A percentile compares a stretch with the other conserved stretches of the same genome.
These are phyloP conservation scores for Eremobia ochroleuca DNA, from an alignment of 2,888 invertebrate species.

Conservation along the genomic window DNA sequence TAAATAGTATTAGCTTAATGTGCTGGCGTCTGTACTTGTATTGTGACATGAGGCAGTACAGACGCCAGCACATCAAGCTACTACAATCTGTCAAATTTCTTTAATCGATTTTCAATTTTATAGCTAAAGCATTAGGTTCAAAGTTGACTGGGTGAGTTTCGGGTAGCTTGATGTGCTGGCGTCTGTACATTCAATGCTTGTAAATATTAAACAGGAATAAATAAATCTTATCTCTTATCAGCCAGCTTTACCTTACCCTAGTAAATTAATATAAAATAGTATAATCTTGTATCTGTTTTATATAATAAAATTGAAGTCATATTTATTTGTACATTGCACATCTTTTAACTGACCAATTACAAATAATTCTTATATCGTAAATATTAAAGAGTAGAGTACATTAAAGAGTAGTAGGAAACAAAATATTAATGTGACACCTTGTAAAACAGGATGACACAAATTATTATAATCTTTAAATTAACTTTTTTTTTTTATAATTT, in stretches of 20 bases:
- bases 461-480: background rate
- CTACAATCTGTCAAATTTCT: too few species aligned
- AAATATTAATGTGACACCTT: background rate
- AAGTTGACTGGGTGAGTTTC: too few species aligned
- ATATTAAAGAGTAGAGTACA: background rate
- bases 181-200: too few species aligned
- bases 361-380: background rate
- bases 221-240: conserved; percentile 1
- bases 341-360: conserved; percentile 6
- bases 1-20: too few species aligned
- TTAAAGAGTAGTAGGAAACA: background rate
- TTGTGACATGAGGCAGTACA: too few species aligned
- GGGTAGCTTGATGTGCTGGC: too few species aligned
- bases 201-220: conserved; percentile 10
- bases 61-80: too few species aligned
- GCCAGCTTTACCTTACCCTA: background rate
- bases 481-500: background rate
- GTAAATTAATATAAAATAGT: conserved; percentile 8
- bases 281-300: background rate
- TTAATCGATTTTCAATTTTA: too few species aligned
- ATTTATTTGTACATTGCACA: conserved; percentile 47
- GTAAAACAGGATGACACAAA: background rate
- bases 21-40: too few species aligned
- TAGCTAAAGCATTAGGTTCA: too few species aligned
- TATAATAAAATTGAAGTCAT: conserved; percentile 2